Base-by-base conservation (phyloP, 2,888 invertebrate genomes). In the Caenorhabditis angaria region DNA sequence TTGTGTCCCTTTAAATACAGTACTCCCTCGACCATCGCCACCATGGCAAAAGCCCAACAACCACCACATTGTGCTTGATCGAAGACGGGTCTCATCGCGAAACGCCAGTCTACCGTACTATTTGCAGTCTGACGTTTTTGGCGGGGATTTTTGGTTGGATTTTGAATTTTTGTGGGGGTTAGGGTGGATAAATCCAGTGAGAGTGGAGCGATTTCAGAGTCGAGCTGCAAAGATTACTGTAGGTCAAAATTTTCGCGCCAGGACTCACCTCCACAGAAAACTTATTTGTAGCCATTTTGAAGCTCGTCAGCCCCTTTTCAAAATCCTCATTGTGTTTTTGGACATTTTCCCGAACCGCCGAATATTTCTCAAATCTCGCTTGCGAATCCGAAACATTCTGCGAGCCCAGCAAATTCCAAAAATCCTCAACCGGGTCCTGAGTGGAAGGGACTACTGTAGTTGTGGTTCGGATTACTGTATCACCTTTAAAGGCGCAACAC, bases 41-140 rank as follows among this genome's bases (percentile, higher is more conserved):
- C 60, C 74, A 79, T 74, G 0, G 94, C 93, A 32, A 95, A 91
- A 0, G 94, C 95, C 96, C 96, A 97, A 4, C 95, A 95, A 0
- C 95, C 92, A 0, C 93, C 95, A 87, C 95, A 92, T 89, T 91
- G 91, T 24, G 91, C 91, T 83, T 91, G 91, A 78, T 91, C 90
- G 53, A 88, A 79, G 25, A 91, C 88, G 0, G 91, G 91, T 0
- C 92, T 91, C 62, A 95, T 92, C 81, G 90, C 91, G 0, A 90
- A 89, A 0, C 91, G 91, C 95, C 95, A 95, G 54, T 91, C 76
- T 5, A 78, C 72, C 5, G 53, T 71, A 20, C 6, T 50, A 32
- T 25, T 54, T 32, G 18, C 47, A 6, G 62, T 53, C n/a, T 63
- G 28, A 14, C 63, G 22, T 35, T 68, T 65, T 6, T 60, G 50